A percentile compares a stretch with the other conserved stretches of the same genome.
Evolutionary conservation across 2,888 invertebrate species (phyloP).

Genomic region (Melinopterus prodromus): DNA sequence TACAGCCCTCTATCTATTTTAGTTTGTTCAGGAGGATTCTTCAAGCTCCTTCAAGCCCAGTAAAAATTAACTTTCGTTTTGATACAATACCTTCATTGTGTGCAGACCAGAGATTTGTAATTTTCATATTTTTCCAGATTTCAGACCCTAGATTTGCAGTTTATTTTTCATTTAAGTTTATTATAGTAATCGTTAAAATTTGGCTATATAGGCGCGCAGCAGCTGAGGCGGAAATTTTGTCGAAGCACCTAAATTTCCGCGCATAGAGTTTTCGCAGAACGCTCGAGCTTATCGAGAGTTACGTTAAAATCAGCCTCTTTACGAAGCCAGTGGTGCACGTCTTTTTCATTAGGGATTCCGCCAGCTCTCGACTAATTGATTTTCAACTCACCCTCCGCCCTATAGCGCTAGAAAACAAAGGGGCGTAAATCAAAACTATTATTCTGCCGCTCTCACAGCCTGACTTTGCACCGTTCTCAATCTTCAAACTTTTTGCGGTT

Average conservation of each 20-base stretch:
- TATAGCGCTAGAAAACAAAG: background rate
- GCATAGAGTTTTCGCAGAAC: background rate
- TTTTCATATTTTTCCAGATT: too few relatives aligned
- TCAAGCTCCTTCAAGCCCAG: too few relatives aligned
- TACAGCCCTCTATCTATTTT: too few relatives aligned
- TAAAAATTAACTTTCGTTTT: too few relatives aligned
- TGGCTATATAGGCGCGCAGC: background rate
- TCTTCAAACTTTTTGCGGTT: too few relatives aligned
- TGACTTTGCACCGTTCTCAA: background rate
- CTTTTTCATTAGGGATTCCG: background rate
- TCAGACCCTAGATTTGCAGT: too few relatives aligned
- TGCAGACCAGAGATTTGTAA: too few relatives aligned
- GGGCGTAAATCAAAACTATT: background rate
- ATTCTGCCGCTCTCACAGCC: background rate
- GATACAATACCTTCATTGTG: too few relatives aligned
- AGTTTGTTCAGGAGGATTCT: too few relatives aligned
- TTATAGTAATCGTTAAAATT: background rate
- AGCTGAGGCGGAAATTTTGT: background rate
- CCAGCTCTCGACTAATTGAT: background rate
- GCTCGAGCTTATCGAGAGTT: background rate
- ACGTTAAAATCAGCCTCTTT: background rate
- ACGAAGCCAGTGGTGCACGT: background rate
- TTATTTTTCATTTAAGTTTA: too few relatives aligned
- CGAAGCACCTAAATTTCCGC: background rate
- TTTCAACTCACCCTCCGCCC: background rate